These are phyloP conservation scores for Athalia circularis DNA, from an alignment of 2,888 invertebrate species.

Conservation along the genomic window DNA sequence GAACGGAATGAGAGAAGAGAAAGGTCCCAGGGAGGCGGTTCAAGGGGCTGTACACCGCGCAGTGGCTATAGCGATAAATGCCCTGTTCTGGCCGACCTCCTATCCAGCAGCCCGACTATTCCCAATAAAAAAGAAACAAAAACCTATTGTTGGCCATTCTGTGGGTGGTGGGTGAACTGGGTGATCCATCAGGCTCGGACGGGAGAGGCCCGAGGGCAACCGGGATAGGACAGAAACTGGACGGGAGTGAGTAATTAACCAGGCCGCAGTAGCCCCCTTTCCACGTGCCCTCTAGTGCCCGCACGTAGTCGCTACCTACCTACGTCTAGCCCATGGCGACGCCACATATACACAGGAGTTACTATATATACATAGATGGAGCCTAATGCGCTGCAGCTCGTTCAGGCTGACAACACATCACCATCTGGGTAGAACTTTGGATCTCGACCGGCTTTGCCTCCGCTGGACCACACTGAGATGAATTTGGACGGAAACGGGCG, in stretches of 20 bases:
- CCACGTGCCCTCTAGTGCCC: constrained; percentile 39
- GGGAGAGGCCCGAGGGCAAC: constrained; percentile 67
- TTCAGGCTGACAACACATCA: constrained; percentile 42
- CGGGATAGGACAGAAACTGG: constrained; percentile 60
- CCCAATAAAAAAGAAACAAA: constrained; percentile 72
- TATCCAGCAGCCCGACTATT: constrained; percentile 59
- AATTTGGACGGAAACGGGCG: constrained; percentile 30
- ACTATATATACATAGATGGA: constrained; percentile 1
- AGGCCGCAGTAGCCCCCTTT: constrained; percentile 63
- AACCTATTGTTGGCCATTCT: constrained; percentile 71
- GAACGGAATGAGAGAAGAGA: constrained; percentile 30
- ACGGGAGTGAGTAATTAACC: constrained; percentile 72
- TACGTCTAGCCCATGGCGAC: constrained; percentile 39
- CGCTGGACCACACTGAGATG: constrained; percentile 38
- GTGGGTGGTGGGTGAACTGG: constrained; percentile 70
- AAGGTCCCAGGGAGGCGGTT: constrained; percentile 49
- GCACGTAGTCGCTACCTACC: constrained; percentile 44
- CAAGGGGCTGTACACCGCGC: constrained; percentile 50
- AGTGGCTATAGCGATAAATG: constrained; percentile 65
- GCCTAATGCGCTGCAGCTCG: constrained; percentile 41
- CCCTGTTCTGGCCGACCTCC: constrained; percentile 64
- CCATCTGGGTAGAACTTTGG: constrained; percentile 41
- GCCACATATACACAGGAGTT: constrained; percentile 23
- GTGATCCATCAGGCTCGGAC: constrained; percentile 72
- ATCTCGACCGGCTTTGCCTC: constrained; percentile 29